Conservation (phyloP, 2,888 invertebrate genomes). For the Trissoscelio sp. region DNA sequence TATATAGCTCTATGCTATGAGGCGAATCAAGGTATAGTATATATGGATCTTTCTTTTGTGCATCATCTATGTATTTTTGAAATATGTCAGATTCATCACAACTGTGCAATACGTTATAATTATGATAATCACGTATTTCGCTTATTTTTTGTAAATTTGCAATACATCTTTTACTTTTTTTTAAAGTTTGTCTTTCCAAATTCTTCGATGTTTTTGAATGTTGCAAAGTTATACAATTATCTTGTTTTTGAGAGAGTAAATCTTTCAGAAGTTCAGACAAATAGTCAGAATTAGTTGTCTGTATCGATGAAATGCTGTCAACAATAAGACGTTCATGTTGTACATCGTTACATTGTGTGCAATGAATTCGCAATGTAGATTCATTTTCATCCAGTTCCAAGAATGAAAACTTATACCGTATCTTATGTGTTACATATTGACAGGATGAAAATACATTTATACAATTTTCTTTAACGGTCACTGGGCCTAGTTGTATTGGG, state of each 20-base stretch:
- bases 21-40: neutral
- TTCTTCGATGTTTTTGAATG: neutral
- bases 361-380: no score
- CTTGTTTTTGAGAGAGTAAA: neutral
- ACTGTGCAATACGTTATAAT: neutral
- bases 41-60: neutral
- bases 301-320: no score
- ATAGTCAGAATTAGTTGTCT: no score
- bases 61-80: neutral
- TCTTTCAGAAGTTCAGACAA: no score
- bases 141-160: neutral
- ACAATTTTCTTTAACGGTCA: neutral
- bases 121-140: neutral
- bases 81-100: neutral
- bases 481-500: neutral
- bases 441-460: slow-evolving; percentile 3
- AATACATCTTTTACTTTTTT: neutral
- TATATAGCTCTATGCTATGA: neutral
- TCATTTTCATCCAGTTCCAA: no score
- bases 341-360: no score
- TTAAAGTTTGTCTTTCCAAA: neutral
- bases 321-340: no score
- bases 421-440: slow-evolving; percentile 9
- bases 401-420: no score
- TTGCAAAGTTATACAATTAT: neutral